These are phyloP conservation scores for Thamnophis elegans DNA, from an alignment of 2,797 vertebrate genomes.

Conservation along the genomic window DNA sequence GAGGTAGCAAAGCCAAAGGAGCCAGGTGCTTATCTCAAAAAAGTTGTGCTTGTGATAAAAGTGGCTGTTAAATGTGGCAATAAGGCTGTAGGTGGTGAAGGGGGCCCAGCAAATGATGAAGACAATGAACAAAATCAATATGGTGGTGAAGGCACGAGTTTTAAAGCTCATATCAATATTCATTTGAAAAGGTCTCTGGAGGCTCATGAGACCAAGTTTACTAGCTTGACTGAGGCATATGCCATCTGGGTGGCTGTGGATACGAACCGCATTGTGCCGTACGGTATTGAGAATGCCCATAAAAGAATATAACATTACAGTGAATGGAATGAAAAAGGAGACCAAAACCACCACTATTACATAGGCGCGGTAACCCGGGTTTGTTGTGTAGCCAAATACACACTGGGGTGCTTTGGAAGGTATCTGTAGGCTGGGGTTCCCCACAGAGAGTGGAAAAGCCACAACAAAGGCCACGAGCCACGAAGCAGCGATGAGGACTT, in stretches of 20 bases:
- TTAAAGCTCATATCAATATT: conserved; percentile 99
- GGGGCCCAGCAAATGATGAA: conserved; percentile 94
- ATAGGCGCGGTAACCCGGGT: conserved; percentile 85
- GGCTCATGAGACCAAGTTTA: conserved; percentile 93
- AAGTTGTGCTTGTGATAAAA: conserved; percentile 92
- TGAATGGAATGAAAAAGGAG: conserved; percentile 93
- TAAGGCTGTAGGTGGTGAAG: conserved; percentile 91
- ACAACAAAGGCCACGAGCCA: conserved; percentile 87
- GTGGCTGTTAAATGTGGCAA: conserved; percentile 85
- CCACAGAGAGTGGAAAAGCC: conserved; percentile 87
- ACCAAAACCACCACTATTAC: conserved; percentile 86
- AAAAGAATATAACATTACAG: conserved; percentile 92
- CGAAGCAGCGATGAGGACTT: conserved; percentile 88
- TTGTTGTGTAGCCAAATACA: conserved; percentile 87
- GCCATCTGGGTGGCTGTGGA: conserved; percentile 91
- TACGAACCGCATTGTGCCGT: conserved; percentile 91
- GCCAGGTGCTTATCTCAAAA: conserved; percentile 95
- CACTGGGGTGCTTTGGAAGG: conserved; percentile 94
- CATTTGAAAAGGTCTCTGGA: conserved; percentile 93
- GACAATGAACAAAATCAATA: conserved; percentile 95
- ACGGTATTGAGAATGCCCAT: conserved; percentile 96
- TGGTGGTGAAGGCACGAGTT: conserved; percentile 99
- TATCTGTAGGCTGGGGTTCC: conserved; percentile 84
- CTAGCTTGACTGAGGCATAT: conserved; percentile 94
- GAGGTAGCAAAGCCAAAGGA: conserved; percentile 98